phyloP scores from a whole-genome alignment of 2,888 invertebrate genomes.

The Ormyrus labotus region DNA sequence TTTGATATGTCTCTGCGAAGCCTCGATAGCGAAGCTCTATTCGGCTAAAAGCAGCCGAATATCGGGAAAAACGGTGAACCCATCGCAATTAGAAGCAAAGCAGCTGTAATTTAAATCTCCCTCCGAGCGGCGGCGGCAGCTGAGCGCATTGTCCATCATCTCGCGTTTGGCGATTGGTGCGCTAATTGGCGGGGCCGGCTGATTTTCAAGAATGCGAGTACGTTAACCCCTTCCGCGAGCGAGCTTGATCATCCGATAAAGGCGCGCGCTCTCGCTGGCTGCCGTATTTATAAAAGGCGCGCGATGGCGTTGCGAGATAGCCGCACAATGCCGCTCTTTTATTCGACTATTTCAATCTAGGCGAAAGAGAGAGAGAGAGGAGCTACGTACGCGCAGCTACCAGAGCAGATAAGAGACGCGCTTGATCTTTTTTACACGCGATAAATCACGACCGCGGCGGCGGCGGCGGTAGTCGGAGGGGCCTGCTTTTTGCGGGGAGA shows the following conservation, averaged over 20 bases:
- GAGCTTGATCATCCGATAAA: conserved; percentile 50
- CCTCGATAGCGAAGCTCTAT: too few relatives aligned
- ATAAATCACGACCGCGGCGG: conserved; percentile 58
- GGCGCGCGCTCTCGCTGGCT: conserved; percentile 13
- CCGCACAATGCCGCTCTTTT: conserved; percentile 53
- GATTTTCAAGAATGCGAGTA: conserved; percentile 51
- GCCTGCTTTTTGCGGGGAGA: background rate
- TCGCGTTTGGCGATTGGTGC: conserved; percentile 30
- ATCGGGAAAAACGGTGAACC: too few relatives aligned
- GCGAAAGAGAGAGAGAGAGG: conserved; percentile 3
- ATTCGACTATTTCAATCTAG: conserved; percentile 57
- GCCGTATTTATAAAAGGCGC: conserved; percentile 39
- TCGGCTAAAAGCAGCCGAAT: too few relatives aligned
- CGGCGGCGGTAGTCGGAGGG: background rate
- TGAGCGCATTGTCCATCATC: background rate
- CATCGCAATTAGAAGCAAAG: too few relatives aligned
- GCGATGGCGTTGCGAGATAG: conserved; percentile 55
- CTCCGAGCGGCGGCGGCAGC: too few relatives aligned
- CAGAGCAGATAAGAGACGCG: background rate
- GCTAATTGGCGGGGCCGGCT: conserved; percentile 43
- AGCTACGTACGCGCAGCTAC: background rate
- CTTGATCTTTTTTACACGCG: conserved; percentile 44
- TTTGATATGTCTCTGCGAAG: too few relatives aligned
- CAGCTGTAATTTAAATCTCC: too few relatives aligned
- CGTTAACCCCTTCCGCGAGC: conserved; percentile 43